Evolutionary conservation across 2,113 vertebrate species (phyloP).

Genomic region (Phyllopteryx taeniolatus): DNA sequence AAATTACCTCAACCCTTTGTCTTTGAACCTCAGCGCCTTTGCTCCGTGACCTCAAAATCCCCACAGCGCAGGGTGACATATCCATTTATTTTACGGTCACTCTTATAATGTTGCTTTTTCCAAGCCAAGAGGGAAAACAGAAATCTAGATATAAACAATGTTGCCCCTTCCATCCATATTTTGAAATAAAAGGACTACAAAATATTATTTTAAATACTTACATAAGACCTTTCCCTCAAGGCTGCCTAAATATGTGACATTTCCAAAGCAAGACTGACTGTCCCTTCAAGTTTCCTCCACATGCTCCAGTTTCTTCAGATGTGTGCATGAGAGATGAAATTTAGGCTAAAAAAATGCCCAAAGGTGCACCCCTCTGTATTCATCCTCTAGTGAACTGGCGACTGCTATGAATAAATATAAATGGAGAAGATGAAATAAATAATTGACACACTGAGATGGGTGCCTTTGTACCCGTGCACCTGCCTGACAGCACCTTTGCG

Average conservation of each 20-base stretch:
- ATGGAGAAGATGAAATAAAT: conserved; percentile 45
- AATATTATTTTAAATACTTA: not conserved
- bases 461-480: conserved; percentile 32
- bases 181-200: not conserved
- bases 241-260: conserved; percentile 1
- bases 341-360: conserved; percentile 26
- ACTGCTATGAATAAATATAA: conserved; percentile 45
- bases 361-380: conserved; percentile 17
- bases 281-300: conserved; percentile 20
- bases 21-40: conserved; percentile 24
- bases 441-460: conserved; percentile 49
- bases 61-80: conserved; percentile 13
- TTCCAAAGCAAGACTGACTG: not conserved
- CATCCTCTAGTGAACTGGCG: conserved; percentile 21
- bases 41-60: conserved; percentile 42
- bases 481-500: conserved; percentile 21
- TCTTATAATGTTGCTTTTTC: conserved; percentile 11
- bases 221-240: not conserved
- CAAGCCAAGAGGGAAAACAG: not conserved
- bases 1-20: conserved; percentile 41
- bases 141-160: not conserved
- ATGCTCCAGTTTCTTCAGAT: conserved; percentile 19
- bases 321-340: conserved; percentile 30
- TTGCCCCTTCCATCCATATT: not conserved
- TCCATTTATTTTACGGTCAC: conserved; percentile 15